Base-by-base conservation (phyloP, 2,797 vertebrate species). In the Parotocinclus haroldoi region DNA sequence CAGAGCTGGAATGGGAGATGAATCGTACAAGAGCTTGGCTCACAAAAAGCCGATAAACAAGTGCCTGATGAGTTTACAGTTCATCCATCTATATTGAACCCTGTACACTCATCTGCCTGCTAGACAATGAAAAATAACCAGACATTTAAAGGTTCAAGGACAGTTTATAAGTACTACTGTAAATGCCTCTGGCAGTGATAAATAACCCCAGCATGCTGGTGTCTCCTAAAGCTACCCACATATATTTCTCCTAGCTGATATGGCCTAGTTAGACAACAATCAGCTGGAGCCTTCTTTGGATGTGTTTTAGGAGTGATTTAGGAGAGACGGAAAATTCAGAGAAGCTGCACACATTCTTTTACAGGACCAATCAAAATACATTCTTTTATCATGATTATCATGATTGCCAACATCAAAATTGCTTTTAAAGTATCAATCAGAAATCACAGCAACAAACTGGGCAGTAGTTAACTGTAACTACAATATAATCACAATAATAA, bases 121-220 rank as follows among this genome's bases (percentile, higher is more conserved):
- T 37, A 44, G 40, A 48, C 46, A 16, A 58, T 63, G 37, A 58
- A 48, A 44, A 66, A 50, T 61, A 61, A 57, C 46, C 46, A 39
- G 11, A 10, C 58, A 58, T 61, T 62, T 55, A 57, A 60, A 57
- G 63, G 66, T 75, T 78, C 72, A 75, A 70, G 66, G 67, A 70
- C 55, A 58, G 62, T 66, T 66, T 72, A 67, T 67, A 58, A 66
- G 55, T 63, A 60, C 55, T 16, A 45, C 55, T 58, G 63, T 53
- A 51, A 63, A 42, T 55, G 42, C 55, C 19, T 40, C 27, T 12
- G 50, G 40, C 55, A 67, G 63, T 18, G 58, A 63, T 63, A 52
- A 63, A 54, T 52, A 52, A 57, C 55, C 50, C 39, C 3, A 16
- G 39, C 44, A n/a, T 56, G 62, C 18, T 56, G 11, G 51, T 69